Evolutionary conservation across 2,113 vertebrate species (phyloP).

Genomic region (Muscicapa adusta): DNA sequence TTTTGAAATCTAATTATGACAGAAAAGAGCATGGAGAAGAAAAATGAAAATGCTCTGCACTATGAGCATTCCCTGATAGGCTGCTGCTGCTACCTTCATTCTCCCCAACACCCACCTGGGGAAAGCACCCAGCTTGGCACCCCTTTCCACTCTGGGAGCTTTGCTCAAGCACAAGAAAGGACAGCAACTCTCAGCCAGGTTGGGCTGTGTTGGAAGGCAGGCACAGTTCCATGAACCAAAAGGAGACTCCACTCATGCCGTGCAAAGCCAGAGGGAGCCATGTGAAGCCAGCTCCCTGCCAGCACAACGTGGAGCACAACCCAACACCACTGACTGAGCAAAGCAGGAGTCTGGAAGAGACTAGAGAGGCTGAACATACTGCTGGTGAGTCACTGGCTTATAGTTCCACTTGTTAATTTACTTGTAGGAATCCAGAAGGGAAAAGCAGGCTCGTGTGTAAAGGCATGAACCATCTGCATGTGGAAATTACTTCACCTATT

Average conservation of each 20-base stretch:
- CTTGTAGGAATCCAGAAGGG: background rate
- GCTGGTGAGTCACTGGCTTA: background rate
- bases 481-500: slow-evolving; percentile 31
- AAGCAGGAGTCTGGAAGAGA: background rate
- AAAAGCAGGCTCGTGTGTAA: background rate
- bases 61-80: accelerated
- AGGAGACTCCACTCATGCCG: background rate
- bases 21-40: background rate
- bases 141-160: background rate
- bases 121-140: background rate
- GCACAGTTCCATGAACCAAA: background rate
- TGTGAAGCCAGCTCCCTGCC: background rate
- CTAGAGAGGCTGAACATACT: background rate
- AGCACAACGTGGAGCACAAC: background rate
- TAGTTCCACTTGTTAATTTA: background rate
- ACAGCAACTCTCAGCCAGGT: accelerated
- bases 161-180: background rate
- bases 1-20: background rate
- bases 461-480: slow-evolving; percentile 14
- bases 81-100: background rate
- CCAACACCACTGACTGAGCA: background rate
- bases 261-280: background rate
- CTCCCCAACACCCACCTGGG: background rate
- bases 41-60: background rate
- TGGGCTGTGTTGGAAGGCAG: background rate